Conservation (phyloP, 2,797 vertebrate species). For the Scolopax bukidnonensis region DNA sequence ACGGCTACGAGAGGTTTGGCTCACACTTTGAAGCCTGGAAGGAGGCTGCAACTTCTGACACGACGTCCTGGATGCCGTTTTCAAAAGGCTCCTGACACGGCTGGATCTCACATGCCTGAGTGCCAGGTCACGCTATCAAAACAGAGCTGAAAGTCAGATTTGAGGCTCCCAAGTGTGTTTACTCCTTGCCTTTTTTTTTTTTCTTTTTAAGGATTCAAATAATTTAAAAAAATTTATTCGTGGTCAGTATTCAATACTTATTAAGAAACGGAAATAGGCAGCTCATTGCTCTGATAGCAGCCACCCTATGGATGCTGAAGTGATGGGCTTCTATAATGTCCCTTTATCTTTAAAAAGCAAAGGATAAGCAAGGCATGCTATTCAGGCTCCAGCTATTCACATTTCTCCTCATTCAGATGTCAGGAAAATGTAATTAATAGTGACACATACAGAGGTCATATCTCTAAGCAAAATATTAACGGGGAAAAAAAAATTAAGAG, state of each 20-base stretch:
- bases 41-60: conserved; percentile 25
- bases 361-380: background rate
- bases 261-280: background rate
- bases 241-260: background rate
- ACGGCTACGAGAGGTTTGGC: accelerated
- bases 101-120: background rate
- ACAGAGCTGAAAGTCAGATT: background rate
- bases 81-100: background rate
- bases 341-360: background rate
- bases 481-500: background rate
- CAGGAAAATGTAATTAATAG: conserved; percentile 48
- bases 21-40: background rate
- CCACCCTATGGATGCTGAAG: background rate
- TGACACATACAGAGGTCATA: conserved; percentile 28
- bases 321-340: background rate
- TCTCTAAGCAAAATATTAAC: conserved; percentile 15
- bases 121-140: background rate
- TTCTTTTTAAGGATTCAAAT: background rate
- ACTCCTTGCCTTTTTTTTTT: background rate
- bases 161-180: background rate
- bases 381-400: background rate
- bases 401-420: background rate
- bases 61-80: background rate
- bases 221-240: background rate
- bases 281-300: background rate